Evolutionary conservation across 2,888 invertebrate genomes (phyloP), one percentile per base, ranked within the genome.

Genomic region (Pachliopta kotzebuea): DNA sequence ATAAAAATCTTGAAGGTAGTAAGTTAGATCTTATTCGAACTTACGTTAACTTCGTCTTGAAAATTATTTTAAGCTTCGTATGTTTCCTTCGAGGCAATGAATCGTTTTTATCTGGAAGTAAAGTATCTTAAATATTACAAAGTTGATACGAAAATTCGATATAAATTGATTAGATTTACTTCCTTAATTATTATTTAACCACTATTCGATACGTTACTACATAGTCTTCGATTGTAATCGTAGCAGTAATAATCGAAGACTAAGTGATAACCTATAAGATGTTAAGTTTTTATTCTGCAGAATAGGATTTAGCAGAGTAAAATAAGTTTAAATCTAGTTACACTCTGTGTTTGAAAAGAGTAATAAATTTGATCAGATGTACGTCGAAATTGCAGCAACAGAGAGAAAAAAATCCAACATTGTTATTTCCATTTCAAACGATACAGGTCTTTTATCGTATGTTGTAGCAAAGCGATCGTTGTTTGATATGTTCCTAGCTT

Each of bases 401-500:
- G 72, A 76, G 45, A 26, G 26, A 26, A 80, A 80, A 74, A 78
- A 82, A 77, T 71, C 73, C 74, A 77, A 74, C 78, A 76, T 75
- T 76, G 81, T 86, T 88, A 83, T 85, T 86, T 82, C 77, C 81
- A 82, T 86, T 86, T 78, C 72, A 80, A 82, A 80, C 76, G 75
- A 81, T 75, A 68, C 72, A 73, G 79, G 78, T 83, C 74, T 85
- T 84, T 85, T 85, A 88, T 90, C 85, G 88, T 85, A 83, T 86
- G 83, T 79, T 76, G 74, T 74, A 76, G 78, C 74, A 73, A 84
- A 77, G 50, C 80, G 77, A 77, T 78, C 71, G 73, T 74, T 81
- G 82, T 84, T 86, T 86, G 85, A 85, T 90, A 88, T 88, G 88
- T 88, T 83, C 77, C 79, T 81, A 81, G 84, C 74, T 89, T 90